phyloP scores from a whole-genome alignment of 2,888 invertebrate species.

The Dicycla oo region DNA sequence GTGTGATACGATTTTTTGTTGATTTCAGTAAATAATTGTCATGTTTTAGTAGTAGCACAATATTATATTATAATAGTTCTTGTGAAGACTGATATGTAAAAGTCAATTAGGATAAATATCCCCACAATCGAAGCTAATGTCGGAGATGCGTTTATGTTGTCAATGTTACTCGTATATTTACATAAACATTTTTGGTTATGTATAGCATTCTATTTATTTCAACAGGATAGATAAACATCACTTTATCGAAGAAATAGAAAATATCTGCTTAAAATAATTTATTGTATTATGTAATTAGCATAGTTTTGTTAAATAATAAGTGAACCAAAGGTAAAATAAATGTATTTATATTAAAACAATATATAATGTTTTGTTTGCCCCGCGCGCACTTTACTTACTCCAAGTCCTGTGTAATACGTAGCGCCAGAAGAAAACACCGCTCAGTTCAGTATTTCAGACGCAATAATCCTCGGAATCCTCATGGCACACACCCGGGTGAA shows the following conservation, averaged over 20 bases:
- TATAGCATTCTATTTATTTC: constrained; percentile 43
- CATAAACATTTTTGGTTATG: constrained; percentile 31
- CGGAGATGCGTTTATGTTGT: constrained; percentile 22
- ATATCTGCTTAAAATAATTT: constrained; percentile 60
- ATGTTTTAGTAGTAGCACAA: constrained; percentile 45
- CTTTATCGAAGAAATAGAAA: constrained; percentile 33
- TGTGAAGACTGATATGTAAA: constrained; percentile 67
- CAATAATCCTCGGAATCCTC: not conserved
- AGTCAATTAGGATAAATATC: constrained; percentile 68
- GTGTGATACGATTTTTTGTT: constrained; percentile 1
- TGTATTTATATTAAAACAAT: constrained; percentile 58
- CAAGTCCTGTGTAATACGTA: no score
- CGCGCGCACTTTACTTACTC: no score
- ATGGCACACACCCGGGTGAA: not conserved
- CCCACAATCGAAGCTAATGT: constrained; percentile 39
- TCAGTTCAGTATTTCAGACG: not conserved
- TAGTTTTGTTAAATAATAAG: constrained; percentile 61
- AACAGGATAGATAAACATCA: constrained; percentile 30
- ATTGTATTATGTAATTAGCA: constrained; percentile 57
- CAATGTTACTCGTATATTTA: constrained; percentile 38
- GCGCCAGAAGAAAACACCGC: not conserved
- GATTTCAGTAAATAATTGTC: constrained; percentile 52
- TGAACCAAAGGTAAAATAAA: constrained; percentile 77
- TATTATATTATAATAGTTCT: constrained; percentile 61
- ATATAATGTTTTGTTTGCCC: constrained; percentile 31